A percentile compares a stretch with the other conserved stretches of the same genome.
Evolutionary conservation across 2,888 invertebrate genomes (phyloP).

Genomic region (Eristalis pertinax): DNA sequence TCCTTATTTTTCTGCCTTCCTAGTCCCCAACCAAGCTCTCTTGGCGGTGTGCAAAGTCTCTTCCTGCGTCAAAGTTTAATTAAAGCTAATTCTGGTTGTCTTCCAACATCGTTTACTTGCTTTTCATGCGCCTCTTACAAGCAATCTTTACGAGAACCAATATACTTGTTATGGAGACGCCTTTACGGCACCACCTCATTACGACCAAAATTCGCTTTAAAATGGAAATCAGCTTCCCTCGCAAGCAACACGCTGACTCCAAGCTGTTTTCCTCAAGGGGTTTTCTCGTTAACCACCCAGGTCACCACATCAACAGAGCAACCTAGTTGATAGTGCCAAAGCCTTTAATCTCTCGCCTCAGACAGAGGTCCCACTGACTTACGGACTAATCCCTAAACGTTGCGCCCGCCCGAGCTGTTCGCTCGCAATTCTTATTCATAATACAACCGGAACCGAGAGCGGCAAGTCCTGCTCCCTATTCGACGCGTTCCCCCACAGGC

Average conservation of each 20-base stretch:
- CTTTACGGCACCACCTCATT: background rate
- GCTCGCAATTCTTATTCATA: background rate
- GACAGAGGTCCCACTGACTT: background rate
- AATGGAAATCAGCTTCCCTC: too few species aligned
- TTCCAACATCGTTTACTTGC: too few species aligned
- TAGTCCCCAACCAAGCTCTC: too few species aligned
- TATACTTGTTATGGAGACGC: too few species aligned
- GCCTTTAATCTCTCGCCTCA: background rate
- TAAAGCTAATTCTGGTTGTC: too few species aligned
- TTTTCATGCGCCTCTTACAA: too few species aligned
- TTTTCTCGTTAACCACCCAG: background rate
- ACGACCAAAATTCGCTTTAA: background rate
- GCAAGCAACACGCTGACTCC: background rate
- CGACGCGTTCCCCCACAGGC: background rate
- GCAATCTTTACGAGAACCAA: too few species aligned
- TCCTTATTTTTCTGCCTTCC: too few species aligned
- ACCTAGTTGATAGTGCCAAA: background rate
- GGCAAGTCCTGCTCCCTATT: background rate
- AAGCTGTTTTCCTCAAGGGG: background rate
- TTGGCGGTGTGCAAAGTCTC: too few species aligned
- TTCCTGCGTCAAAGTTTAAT: too few species aligned
- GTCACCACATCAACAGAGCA: background rate
- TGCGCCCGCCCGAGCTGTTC: background rate
- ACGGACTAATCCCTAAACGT: background rate
- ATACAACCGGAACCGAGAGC: background rate